Evolutionary conservation across 2,888 invertebrate genomes (phyloP).

Genomic region (Cryptophagus acutangulus): DNA sequence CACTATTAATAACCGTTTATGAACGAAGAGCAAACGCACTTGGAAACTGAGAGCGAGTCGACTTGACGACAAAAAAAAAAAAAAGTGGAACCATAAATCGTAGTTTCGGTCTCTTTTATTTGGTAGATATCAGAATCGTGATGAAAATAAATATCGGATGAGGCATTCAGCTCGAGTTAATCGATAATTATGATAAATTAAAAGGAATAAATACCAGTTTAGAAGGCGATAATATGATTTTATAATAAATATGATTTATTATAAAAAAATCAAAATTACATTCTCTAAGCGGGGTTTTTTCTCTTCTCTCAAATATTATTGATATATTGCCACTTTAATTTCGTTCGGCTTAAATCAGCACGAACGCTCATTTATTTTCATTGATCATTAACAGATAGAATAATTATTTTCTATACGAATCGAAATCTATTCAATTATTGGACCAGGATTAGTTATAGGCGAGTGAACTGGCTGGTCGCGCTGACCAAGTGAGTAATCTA

Average conservation of each 20-base stretch:
- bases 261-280: not conserved
- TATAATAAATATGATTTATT: constrained; percentile 6
- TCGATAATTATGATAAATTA: constrained; percentile 18
- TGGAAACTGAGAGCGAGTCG: not conserved
- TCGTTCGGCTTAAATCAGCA: too few relatives aligned
- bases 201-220: constrained; percentile 9
- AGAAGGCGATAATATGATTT: constrained; percentile 8
- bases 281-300: too few relatives aligned
- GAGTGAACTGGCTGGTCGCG: too few relatives aligned
- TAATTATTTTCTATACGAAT: too few relatives aligned
- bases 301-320: too few relatives aligned
- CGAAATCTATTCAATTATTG: too few relatives aligned
- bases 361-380: too few relatives aligned
- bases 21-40: not conserved
- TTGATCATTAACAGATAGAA: too few relatives aligned
- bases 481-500: too few relatives aligned
- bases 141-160: constrained; percentile 25
- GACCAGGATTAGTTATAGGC: too few relatives aligned
- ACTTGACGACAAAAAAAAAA: too few relatives aligned
- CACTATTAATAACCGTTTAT: not conserved
- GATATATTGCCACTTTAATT: too few relatives aligned
- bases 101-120: constrained; percentile 18
- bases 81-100: constrained; percentile 17
- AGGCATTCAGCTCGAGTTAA: constrained; percentile 9
- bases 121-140: constrained; percentile 27